These are phyloP conservation scores for Machaerirhynchus nigripectus DNA, from an alignment of 2,113 vertebrate genomes.

Conservation along the genomic window DNA sequence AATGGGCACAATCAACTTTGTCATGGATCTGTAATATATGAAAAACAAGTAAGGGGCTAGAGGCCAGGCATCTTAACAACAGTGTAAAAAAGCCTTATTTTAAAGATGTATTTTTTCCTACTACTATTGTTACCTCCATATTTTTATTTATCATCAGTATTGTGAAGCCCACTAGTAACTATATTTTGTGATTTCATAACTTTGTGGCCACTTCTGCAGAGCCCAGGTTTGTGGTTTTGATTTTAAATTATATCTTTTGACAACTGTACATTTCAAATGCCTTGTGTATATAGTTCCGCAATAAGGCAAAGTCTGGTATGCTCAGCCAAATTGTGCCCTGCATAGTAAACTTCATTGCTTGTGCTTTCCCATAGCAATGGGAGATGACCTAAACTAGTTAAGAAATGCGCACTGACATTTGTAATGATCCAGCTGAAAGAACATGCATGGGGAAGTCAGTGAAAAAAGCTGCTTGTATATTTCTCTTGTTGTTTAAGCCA, in stretches of 20 bases:
- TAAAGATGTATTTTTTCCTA: background rate
- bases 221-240: background rate
- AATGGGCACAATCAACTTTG: conserved; percentile 11
- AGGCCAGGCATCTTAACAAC: background rate
- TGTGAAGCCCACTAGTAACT: background rate
- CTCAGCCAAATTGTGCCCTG: background rate
- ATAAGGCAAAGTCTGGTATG: conserved; percentile 7
- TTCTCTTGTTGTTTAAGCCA: background rate
- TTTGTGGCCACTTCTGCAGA: background rate
- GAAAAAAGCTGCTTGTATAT: background rate
- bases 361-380: background rate
- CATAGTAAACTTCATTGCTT: background rate
- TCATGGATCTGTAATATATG: background rate
- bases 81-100: conserved; percentile 11
- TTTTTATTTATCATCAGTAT: background rate
- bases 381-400: background rate
- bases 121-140: background rate
- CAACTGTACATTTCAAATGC: conserved; percentile 40
- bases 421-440: background rate
- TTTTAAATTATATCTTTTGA: conserved; percentile 25
- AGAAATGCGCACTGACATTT: background rate
- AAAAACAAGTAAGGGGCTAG: conserved; percentile 27
- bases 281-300: conserved; percentile 43
- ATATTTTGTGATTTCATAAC: background rate
- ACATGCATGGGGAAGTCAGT: background rate